Base-by-base conservation (phyloP, 2,113 vertebrate species). In the Cololabis saira region DNA sequence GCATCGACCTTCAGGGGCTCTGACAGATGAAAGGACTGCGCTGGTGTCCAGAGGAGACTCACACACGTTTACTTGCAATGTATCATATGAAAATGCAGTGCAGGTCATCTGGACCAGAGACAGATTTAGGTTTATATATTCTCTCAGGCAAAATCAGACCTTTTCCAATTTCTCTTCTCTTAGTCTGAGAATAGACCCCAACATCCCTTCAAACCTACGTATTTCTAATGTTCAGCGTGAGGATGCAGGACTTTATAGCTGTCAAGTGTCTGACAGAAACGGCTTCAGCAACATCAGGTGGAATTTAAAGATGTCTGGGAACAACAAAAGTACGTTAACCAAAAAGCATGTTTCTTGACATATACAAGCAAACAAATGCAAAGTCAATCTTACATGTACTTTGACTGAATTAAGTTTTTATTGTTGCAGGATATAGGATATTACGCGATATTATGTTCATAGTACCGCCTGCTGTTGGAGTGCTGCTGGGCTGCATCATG, bases 141-240 rank as follows among this genome's bases (percentile, higher is more conserved):
- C 0, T 0, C 0, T 0, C 1, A 0, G 0, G 9, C 0, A 0
- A 0, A 65, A 81, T 57, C 0, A 0, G 8, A 78, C 0, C 10
- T 0, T 14, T 42, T 64, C 61, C 19, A 80, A 78, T 61, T 62
- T 86, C 1, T 42, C 71, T 1, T 69, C 63, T 61, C 3, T 59
- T 1, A 74, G 37, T 58, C 0, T 84, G 45, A 54, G 0, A 48
- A 65, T 81, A 67, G 45, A 83, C 9, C 0, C 0, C 6, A 41
- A 37, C 5, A 33, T 12, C 2, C 45, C n/a, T 30, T 7, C 17
- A 53, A n/a, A 3, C 1, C 17, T 67, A 0, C 78, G 1, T 6
- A 74, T 85, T 56, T 21, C 10, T 15, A 49, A 22, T 5, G 33
- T 27, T 71, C 61, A 84, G 4, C 7, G n/a, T 53, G n/a, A 79